Conservation (phyloP, 2,888 invertebrate species). For the Nezara viridula region DNA sequence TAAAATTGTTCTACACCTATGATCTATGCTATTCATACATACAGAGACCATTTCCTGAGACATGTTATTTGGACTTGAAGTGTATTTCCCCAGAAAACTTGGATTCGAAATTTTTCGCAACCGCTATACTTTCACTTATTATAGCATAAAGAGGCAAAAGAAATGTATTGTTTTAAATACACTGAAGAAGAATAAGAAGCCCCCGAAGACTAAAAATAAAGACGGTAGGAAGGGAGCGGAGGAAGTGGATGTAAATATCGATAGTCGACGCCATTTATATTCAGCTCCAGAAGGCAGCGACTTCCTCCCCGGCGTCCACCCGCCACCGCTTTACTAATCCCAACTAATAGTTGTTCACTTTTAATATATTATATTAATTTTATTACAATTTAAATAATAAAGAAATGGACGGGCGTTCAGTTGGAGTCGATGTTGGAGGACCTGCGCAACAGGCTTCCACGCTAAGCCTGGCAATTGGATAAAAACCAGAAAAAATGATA, state of each 20-base stretch:
- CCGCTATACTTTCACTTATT: too few relatives aligned
- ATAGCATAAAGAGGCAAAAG: too few relatives aligned
- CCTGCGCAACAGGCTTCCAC: background rate
- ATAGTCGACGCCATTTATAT: background rate
- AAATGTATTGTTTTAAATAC: background rate
- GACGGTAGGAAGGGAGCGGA: background rate
- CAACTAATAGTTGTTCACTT: constrained; percentile 1
- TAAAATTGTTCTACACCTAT: too few relatives aligned
- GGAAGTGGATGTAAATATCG: constrained; percentile 37
- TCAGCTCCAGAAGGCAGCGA: constrained; percentile 4
- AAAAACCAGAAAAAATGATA: background rate
- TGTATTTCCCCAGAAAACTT: too few relatives aligned
- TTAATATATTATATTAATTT: too few relatives aligned
- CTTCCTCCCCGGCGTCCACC: background rate
- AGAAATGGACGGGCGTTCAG: background rate
- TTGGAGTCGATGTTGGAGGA: background rate
- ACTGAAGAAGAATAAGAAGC: background rate
- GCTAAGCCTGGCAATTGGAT: background rate
- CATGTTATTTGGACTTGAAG: too few relatives aligned
- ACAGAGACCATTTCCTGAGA: too few relatives aligned
- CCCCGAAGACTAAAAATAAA: background rate
- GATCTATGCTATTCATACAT: too few relatives aligned
- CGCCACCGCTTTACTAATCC: background rate
- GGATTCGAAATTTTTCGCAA: too few relatives aligned
- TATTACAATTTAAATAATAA: too few relatives aligned